A percentile compares a stretch with the other conserved stretches of the same genome.
These are phyloP conservation scores for Caiman crocodilus DNA, from an alignment of 2,797 vertebrate species.

Conservation along the genomic window DNA sequence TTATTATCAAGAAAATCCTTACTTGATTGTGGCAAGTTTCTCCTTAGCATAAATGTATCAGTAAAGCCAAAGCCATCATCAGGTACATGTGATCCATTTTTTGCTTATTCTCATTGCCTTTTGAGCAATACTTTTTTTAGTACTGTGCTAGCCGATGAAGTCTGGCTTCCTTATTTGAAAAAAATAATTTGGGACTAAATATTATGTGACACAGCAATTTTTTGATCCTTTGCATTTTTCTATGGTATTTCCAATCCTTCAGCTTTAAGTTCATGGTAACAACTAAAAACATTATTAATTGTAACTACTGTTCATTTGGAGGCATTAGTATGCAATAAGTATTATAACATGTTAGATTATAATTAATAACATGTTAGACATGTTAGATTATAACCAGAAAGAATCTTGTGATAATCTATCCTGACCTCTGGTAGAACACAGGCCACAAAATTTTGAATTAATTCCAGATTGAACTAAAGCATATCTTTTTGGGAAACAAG, in stretches of 20 bases:
- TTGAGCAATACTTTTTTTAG: not conserved
- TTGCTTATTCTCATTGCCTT: not conserved
- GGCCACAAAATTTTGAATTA: constrained; percentile 21
- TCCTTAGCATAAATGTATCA: not conserved
- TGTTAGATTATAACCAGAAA: not conserved
- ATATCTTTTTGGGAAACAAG: constrained; percentile 6
- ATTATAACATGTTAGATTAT: not conserved
- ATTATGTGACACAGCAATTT: not conserved
- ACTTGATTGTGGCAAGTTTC: not conserved
- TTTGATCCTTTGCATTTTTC: not conserved
- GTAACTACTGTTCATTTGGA: not conserved
- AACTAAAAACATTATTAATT: not conserved
- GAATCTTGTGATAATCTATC: not conserved
- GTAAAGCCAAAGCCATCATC: too few relatives aligned
- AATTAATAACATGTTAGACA: constrained; percentile 13
- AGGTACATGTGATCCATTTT: not conserved
- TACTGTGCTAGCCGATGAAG: not conserved
- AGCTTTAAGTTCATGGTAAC: not conserved
- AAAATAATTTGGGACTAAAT: not conserved
- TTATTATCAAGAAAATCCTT: not conserved
- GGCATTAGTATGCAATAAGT: not conserved
- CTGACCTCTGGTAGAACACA: not conserved
- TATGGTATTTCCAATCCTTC: not conserved
- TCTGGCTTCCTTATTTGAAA: not conserved
- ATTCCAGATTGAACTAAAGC: not conserved